Evolutionary conservation across 2,797 vertebrate species (phyloP), one percentile per base, ranked within the genome.

Genomic region (Phoebastria nigripes): DNA sequence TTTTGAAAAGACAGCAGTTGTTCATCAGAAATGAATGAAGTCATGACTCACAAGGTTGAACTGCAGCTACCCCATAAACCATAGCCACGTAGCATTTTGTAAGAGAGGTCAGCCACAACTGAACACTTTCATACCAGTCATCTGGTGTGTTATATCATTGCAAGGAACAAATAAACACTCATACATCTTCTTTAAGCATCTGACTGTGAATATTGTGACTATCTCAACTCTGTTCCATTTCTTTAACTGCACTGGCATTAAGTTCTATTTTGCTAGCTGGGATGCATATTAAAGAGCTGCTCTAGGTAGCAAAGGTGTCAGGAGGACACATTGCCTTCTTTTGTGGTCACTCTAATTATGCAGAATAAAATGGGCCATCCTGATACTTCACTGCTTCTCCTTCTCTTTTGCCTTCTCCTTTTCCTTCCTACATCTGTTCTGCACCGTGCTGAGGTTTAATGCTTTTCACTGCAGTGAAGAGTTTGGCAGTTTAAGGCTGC

Each of bases 1-100:
- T 84, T 90, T 51, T 93, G 37, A 74, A 77, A 92, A 56, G 62
- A 42, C 18, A 94, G 21, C 11, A 49, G 70, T 31, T 62, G 41
- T 84, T 93, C 41, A 63, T 92, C 44, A 89, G 82, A 93, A 90
- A 90, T 84, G 54, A 70, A 81, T 63, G 67, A 95, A 94, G 54
- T 29, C 13, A 54, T 46, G 76, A 72, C 73, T 92, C 86, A 70
- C 37, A 56, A 74, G 47, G 65, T 9, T 72, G 70, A 89, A 33
- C 42, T 35, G 49, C 47, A 88, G 42, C 72, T 70, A 58, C 25
- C 13, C 37, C 15, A 79, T 66, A 71, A 92, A 84, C 56, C 21
- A 58, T 9, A 59, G 21, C 12, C 12, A 5, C 12, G n/a, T 6
- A 88, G 22, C 52, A 41, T 61, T 81, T 71, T 86, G 41, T 86